Evolutionary conservation across 2,888 invertebrate genomes (phyloP).

Genomic region (Acronicta psi): DNA sequence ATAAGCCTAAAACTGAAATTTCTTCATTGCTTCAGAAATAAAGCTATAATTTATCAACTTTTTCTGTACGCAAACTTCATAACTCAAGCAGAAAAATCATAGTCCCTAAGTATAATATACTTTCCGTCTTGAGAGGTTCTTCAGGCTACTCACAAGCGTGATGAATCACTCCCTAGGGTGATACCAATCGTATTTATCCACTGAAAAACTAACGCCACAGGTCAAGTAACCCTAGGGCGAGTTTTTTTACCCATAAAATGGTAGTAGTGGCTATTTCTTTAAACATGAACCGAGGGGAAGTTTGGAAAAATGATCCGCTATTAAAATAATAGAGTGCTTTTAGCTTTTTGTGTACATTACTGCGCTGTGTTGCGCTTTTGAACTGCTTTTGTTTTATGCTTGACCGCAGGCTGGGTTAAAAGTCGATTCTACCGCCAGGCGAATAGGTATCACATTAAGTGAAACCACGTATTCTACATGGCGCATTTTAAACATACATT

Average conservation of each 20-base stretch:
- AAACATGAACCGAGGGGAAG: conserved; percentile 57
- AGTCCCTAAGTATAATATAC: conserved; percentile 55
- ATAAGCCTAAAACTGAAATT: neutral
- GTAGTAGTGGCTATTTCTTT: conserved; percentile 53
- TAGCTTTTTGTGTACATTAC: conserved; percentile 50
- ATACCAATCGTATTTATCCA: conserved; percentile 50
- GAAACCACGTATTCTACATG: no score
- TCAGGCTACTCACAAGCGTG: conserved; percentile 58
- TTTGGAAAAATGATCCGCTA: conserved; percentile 54
- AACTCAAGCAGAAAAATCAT: conserved; percentile 57
- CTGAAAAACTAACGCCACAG: conserved; percentile 51
- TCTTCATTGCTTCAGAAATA: conserved; percentile 1
- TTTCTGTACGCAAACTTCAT: conserved; percentile 15
- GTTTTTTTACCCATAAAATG: conserved; percentile 56
- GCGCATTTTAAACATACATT: no score
- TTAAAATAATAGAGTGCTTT: conserved; percentile 58
- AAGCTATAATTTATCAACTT: conserved; percentile 26
- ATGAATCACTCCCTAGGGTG: conserved; percentile 63
- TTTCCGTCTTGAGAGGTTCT: conserved; percentile 41
- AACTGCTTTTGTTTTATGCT: neutral
- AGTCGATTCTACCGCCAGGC: no score
- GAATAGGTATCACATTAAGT: no score
- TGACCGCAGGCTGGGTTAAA: neutral
- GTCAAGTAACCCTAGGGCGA: conserved; percentile 50
- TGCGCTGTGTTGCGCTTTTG: conserved; percentile 28